Evolutionary conservation across 2,113 vertebrate genomes (phyloP).

Genomic region (Oryzias javanicus): DNA sequence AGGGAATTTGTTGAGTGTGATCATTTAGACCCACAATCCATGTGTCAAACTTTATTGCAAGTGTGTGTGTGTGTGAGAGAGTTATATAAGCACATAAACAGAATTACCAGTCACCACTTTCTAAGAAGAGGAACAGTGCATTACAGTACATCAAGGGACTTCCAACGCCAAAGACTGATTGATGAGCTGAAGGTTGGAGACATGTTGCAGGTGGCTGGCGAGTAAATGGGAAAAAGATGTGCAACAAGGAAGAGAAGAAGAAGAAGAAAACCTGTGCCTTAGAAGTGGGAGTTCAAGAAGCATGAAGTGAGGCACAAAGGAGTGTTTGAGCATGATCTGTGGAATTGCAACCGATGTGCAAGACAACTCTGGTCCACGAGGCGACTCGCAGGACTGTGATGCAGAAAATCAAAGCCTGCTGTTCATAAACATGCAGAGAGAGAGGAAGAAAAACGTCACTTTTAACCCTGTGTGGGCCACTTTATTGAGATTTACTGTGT

Average conservation of each 20-base stretch:
- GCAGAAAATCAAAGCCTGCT: background rate
- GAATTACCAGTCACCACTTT: background rate
- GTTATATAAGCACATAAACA: slow-evolving; percentile 2
- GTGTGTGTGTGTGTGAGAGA: slow-evolving; percentile 1
- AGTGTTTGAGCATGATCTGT: slow-evolving; percentile 1
- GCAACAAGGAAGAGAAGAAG: slow-evolving; percentile 8
- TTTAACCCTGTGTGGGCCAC: too few relatives aligned
- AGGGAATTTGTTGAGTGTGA: slow-evolving; percentile 2
- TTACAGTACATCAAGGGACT: slow-evolving; percentile 22
- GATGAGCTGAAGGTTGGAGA: slow-evolving; percentile 27
- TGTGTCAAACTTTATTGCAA: slow-evolving; percentile 11
- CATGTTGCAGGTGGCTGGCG: slow-evolving; percentile 16
- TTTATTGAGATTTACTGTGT: too few relatives aligned
- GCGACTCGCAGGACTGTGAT: background rate
- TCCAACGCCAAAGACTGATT: slow-evolving; percentile 20
- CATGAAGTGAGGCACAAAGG: slow-evolving; percentile 1
- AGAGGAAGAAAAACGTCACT: too few relatives aligned
- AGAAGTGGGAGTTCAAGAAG: slow-evolving; percentile 14
- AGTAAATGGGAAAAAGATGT: slow-evolving; percentile 31
- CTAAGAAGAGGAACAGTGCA: slow-evolving; percentile 3
- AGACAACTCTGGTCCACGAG: background rate
- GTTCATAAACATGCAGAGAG: background rate
- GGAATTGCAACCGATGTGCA: background rate
- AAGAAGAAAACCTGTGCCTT: slow-evolving; percentile 4
- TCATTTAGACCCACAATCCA: slow-evolving; percentile 11